phyloP scores from a whole-genome alignment of 1,140 invertebrate genomes.

The Aphelinus certus region DNA sequence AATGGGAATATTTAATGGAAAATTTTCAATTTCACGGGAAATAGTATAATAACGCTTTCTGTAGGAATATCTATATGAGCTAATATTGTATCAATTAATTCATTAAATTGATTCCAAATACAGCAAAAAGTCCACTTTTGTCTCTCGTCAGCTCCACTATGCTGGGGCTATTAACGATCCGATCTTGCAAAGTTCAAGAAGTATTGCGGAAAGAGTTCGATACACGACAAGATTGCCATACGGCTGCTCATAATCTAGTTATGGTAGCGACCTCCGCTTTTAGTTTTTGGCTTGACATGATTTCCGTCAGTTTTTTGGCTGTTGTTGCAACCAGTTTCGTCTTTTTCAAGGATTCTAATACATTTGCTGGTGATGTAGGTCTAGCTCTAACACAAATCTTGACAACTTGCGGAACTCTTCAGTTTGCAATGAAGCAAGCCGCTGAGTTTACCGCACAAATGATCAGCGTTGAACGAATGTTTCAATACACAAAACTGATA shows the following conservation, averaged over 20 bases:
- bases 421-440: slow-evolving; percentile 83
- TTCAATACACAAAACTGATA: slow-evolving; percentile 78
- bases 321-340: slow-evolving; percentile 79
- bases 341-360: slow-evolving; percentile 35
- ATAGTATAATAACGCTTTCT: not conserved
- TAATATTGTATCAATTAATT: not conserved
- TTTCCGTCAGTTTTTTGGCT: slow-evolving; percentile 75
- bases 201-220: slow-evolving; percentile 80
- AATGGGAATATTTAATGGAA: not conserved
- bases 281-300: slow-evolving; percentile 81
- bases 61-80: not conserved
- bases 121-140: slow-evolving; percentile 78
- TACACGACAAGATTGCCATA: slow-evolving; percentile 72
- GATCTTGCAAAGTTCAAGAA: slow-evolving; percentile 74
- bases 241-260: slow-evolving; percentile 75
- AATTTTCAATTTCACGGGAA: not conserved
- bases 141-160: slow-evolving; percentile 81
- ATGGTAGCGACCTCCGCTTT: slow-evolving; percentile 80
- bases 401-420: slow-evolving; percentile 83
- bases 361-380: slow-evolving; percentile 55
- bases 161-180: slow-evolving; percentile 81
- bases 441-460: slow-evolving; percentile 87
- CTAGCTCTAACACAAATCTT: slow-evolving; percentile 56
- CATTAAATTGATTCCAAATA: not conserved
- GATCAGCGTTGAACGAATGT: slow-evolving; percentile 83